Base-by-base conservation (phyloP, 2,888 invertebrate species). In the Troides helena region DNA sequence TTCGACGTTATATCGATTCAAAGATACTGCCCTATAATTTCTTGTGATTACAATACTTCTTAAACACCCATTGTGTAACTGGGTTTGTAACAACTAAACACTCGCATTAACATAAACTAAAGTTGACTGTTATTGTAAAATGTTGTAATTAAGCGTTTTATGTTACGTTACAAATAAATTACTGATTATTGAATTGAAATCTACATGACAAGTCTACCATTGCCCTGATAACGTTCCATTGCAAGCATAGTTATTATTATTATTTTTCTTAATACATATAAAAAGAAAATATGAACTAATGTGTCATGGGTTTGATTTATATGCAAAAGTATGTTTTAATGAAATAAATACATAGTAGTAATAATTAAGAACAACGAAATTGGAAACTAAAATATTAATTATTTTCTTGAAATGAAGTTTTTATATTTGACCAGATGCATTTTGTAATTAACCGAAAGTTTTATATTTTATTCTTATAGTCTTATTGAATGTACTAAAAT, bases 171-270 rank as follows among this genome's bases (percentile, higher is more conserved):
- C 63, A 68, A 74, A 81, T 79, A 82, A 81, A 81, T 79, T 80
- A 81, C 73, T 72, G 80, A 81, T 78, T 80, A 71, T 65, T 70
- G 64, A 72, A 80, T 74, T 77, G 80, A 81, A 82, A 85, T 82
- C 84, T 87, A 87, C 84, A 86, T 87, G 87, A 88, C 88, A 87
- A 80, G 82, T 78, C 85, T 89, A 83, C 88, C 88, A 87, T 86
- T 86, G 83, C 78, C 79, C 58, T 57, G 58, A 76, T 74, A 72
- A 77, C 86, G 81, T 85, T 87, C 75, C 85, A 56, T 74, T 75
- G 67, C 4, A 69, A 23, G 64, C 60, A 65, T 56, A 50, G 50
- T 50, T 50, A 14, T 17, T 50, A 14, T 14, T 50, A 50, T 50
- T 50, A 1, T 50, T 50, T 50, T 12, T 18, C 5, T 14, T 18